Evolutionary conservation across 2,888 invertebrate species (phyloP).

Genomic region (Metopia argyrocephala): DNA sequence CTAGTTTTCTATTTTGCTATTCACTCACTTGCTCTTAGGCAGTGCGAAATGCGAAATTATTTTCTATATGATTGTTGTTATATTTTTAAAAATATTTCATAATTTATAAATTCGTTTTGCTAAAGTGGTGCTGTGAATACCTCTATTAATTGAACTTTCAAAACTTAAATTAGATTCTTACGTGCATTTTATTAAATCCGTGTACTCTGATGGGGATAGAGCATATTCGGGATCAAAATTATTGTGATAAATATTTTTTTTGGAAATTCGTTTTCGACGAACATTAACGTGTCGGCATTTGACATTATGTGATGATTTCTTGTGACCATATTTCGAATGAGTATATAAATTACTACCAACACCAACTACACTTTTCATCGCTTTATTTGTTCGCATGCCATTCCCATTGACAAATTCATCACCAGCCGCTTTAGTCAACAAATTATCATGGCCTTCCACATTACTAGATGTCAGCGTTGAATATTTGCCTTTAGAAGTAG

Average conservation of each 20-base stretch:
- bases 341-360: not conserved
- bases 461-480: constrained; percentile 34
- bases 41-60: too few relatives aligned
- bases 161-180: constrained; percentile 67
- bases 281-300: not conserved
- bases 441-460: constrained; percentile 56
- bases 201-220: constrained; percentile 70
- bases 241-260: not conserved
- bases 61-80: too few relatives aligned
- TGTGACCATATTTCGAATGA: not conserved
- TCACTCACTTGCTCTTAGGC: too few relatives aligned
- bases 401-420: constrained; percentile 5
- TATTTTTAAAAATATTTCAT: too few relatives aligned
- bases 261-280: constrained; percentile 4
- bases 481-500: constrained; percentile 36
- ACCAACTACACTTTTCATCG: not conserved
- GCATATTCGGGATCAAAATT: constrained; percentile 70
- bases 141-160: too few relatives aligned
- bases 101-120: too few relatives aligned
- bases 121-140: too few relatives aligned
- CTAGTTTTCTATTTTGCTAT: too few relatives aligned
- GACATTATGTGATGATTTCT: not conserved
- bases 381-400: constrained; percentile 1
- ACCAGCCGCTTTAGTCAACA: constrained; percentile 41
- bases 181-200: constrained; percentile 77